These are phyloP conservation scores for Trissoscelio sp. DNA, from an alignment of 2,888 invertebrate genomes.

Conservation along the genomic window DNA sequence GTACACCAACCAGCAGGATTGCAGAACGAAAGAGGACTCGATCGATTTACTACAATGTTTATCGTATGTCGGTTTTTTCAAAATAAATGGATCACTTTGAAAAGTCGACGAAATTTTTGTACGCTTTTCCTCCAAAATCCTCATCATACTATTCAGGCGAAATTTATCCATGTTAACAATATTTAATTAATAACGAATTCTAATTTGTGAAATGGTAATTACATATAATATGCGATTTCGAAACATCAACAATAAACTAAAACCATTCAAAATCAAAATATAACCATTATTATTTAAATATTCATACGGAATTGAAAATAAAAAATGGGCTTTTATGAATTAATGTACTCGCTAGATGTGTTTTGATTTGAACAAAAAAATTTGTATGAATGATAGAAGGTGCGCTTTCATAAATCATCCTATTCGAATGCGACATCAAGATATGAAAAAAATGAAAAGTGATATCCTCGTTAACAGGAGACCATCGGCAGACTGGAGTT, in stretches of 20 bases:
- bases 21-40: conserved; percentile 66
- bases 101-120: neutral
- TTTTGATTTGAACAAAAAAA: neutral
- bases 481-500: conserved; percentile 76
- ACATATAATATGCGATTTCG: too few relatives aligned
- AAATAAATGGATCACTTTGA: neutral
- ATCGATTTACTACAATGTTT: neutral
- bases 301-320: too few relatives aligned
- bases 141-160: too few relatives aligned
- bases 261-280: too few relatives aligned
- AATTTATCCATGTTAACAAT: too few relatives aligned
- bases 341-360: neutral
- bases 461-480: conserved; percentile 82
- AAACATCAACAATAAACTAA: too few relatives aligned
- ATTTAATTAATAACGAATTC: too few relatives aligned
- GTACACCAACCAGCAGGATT: conserved; percentile 77
- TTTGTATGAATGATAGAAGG: neutral
- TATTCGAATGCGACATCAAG: conserved; percentile 72
- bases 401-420: conserved; percentile 56
- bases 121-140: neutral
- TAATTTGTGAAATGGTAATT: too few relatives aligned
- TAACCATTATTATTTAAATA: too few relatives aligned
- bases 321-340: neutral
- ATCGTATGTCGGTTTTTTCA: neutral
- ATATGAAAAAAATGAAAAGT: conserved; percentile 83